These are phyloP conservation scores for Gymnoscelis rufifasciata DNA, from an alignment of 2,888 invertebrate genomes.

Conservation along the genomic window DNA sequence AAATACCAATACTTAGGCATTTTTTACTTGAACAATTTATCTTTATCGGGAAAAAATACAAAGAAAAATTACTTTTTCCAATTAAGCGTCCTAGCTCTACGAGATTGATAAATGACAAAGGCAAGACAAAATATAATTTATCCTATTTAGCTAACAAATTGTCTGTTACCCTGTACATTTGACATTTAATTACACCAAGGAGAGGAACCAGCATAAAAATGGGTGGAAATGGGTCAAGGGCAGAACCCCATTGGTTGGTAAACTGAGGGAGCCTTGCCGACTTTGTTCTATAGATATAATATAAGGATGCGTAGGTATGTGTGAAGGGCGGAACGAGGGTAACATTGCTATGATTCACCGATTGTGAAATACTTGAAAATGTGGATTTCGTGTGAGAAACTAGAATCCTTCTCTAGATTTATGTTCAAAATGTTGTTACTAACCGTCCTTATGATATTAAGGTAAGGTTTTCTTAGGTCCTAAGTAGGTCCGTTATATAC, in stretches of 20 bases:
- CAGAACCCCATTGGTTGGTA: slow-evolving; percentile 28
- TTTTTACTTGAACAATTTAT: too few species aligned
- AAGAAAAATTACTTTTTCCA: not conserved
- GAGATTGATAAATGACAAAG: not conserved
- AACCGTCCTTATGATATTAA: too few species aligned
- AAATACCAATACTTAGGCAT: too few species aligned
- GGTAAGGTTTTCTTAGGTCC: too few species aligned
- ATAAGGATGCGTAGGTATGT: slow-evolving; percentile 12
- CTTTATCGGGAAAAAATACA: too few species aligned
- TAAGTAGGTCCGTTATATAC: not conserved
- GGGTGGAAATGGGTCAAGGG: slow-evolving; percentile 33
- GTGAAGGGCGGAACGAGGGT: slow-evolving; percentile 10
- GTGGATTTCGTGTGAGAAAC: not conserved
- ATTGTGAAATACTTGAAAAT: slow-evolving; percentile 6
- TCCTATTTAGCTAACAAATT: slow-evolving; percentile 21
- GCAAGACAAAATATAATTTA: slow-evolving; percentile 18
- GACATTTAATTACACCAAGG: slow-evolving; percentile 32
- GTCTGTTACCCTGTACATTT: slow-evolving; percentile 22
- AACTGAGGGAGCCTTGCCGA: slow-evolving; percentile 24
- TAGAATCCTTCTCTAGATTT: too few species aligned
- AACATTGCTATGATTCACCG: slow-evolving; percentile 15
- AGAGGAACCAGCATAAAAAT: slow-evolving; percentile 30
- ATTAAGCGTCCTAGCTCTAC: not conserved
- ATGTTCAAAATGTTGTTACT: too few species aligned
- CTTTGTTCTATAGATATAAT: slow-evolving; percentile 10